Evolutionary conservation across 2,797 vertebrate species (phyloP), one percentile per base, ranked within the genome.

Genomic region (Echeneis naucrates): DNA sequence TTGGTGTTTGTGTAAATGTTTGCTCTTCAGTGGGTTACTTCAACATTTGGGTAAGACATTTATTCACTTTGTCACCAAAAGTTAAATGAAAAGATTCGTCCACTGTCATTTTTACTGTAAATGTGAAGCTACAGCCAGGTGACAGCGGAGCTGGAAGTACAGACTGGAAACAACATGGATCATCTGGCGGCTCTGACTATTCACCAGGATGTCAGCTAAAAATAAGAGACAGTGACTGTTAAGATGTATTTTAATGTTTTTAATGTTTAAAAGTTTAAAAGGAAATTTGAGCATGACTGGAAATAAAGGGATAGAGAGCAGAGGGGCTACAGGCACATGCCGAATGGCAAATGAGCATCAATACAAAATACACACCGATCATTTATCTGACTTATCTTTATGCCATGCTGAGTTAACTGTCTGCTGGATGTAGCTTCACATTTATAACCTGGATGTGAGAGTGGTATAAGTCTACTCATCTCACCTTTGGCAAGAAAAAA

Each of bases 21-120:
- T 40, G 54, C 42, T 66, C 68, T 64, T 54, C 21, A 67, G 12
- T 70, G 67, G 8, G 45, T n/a, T 53, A 10, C 40, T 63, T 55
- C 12, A 14, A 64, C 66, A 53, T 58, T 51, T 40, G 27, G 52
- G 62, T 42, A 60, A 75, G 19, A 6, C 1, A 16, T 4, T 32
- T 38, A 6, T 35, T 42, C 17, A 4, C 19, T 37, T 14, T 35
- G 1, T 24, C 48, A 19, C 8, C 2, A 8, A 40, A 14, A 44
- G 33, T 52, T 4, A 66, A 26, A 54, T 26, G 12, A n/a, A 13
- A 45, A 40, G 19, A 24, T 38, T 21, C 4, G 24, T 38, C 33
- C 54, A 56, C 21, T 48, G 21, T 5, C 13, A 9, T 4, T 32
- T n/a, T 19, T 6, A 21, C 32, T 19, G 40, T 17, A 11, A 35